Evolutionary conservation across 2,888 invertebrate species (phyloP).

Genomic region (Lasioglossum leucozonium): DNA sequence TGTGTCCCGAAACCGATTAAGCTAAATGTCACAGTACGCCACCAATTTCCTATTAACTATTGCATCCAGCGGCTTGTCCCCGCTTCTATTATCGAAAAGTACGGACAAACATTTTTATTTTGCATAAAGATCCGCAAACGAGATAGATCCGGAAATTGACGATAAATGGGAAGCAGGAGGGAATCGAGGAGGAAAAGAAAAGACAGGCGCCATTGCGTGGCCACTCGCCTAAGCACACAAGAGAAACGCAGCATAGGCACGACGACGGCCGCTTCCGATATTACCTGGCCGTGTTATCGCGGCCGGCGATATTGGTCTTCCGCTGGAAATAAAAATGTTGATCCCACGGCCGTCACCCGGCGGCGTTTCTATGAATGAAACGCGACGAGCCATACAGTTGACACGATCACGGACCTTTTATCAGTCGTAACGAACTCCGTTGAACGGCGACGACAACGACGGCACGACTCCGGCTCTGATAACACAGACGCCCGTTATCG

Average conservation of each 20-base stretch:
- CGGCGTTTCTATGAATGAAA: slow-evolving; percentile 73
- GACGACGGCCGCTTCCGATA: slow-evolving; percentile 39
- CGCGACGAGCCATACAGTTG: slow-evolving; percentile 57
- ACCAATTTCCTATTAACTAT: background rate
- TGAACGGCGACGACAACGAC: slow-evolving; percentile 57
- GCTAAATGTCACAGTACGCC: background rate
- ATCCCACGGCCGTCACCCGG: slow-evolving; percentile 50
- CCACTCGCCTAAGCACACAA: slow-evolving; percentile 2
- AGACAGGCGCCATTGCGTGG: background rate
- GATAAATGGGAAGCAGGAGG: background rate
- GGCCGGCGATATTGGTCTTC: slow-evolving; percentile 66
- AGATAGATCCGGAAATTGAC: background rate
- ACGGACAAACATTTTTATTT: too few species aligned
- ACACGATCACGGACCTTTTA: slow-evolving; percentile 60
- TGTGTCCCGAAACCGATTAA: background rate
- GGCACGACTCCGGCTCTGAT: slow-evolving; percentile 51
- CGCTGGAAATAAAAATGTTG: slow-evolving; percentile 61
- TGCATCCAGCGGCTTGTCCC: too few species aligned
- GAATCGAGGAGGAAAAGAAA: background rate
- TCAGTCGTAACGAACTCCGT: slow-evolving; percentile 64
- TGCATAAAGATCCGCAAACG: too few species aligned
- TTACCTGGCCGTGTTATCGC: slow-evolving; percentile 59
- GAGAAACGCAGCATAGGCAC: slow-evolving; percentile 1
- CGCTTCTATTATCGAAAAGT: too few species aligned
- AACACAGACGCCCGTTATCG: slow-evolving; percentile 62